Evolutionary conservation across 2,888 invertebrate genomes (phyloP), one percentile per base, ranked within the genome.

Genomic region (Lottia scabra): DNA sequence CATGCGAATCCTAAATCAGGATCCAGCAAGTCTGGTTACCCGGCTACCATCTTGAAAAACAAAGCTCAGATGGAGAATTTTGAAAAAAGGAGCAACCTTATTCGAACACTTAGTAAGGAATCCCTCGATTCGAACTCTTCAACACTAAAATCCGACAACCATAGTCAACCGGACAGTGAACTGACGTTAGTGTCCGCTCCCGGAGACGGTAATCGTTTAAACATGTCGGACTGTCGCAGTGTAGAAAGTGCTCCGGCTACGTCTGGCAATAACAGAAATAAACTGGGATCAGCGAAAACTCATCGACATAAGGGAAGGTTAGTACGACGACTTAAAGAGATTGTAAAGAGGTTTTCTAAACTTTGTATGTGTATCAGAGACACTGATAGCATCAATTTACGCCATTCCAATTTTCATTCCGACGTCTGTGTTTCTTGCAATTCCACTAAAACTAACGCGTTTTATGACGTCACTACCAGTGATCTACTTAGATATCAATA

Each of bases 191-290:
- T 30, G 38, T 56, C 63, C 0, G 45, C 73, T 1, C 26, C 68
- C 10, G 68, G 46, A 5, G 27, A 63, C n/a, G 63, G 64, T 19
- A 46, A 43, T 0, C 65, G 65, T 27, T 19, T 30, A 63, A 72
- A 70, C 16, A 68, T 65, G 10, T 70, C 67, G 44, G 75, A 72
- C 0, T 63, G 62, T 0, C 63, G 72, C 3, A 75, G 75, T 30
- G 75, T 73, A 12, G 68, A 65, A 26, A 75, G 72, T 26, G 75
- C 75, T 26, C 72, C 75, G n/a, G 45, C 44, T 72, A 56, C 23
- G 45, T 19, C 56, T 65, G 48, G 12, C 26, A 45, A n/a, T 13
- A 26, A 27, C n/a, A 38, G n/a, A 44, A 45, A 15, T 64, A 45
- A 19, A 67, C 19, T 26, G 23, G 27, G 48, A 13, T 23, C 27